Evolutionary conservation across 2,797 vertebrate species (phyloP).

Genomic region (Fistularia commersonii): DNA sequence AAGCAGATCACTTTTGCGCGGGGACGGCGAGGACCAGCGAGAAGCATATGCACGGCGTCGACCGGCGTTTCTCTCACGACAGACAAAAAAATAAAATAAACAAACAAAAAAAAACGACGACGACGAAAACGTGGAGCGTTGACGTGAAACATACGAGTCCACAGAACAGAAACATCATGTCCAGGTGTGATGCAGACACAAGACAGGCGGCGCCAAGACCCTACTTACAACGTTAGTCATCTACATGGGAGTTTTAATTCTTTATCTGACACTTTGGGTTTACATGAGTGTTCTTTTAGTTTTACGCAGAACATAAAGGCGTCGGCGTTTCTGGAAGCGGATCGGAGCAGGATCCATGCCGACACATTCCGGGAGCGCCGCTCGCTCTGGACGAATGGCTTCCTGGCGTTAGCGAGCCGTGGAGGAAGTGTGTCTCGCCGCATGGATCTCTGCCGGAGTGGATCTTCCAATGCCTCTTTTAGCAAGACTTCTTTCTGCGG

Average conservation of each 20-base stretch:
- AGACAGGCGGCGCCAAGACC: slow-evolving; percentile 54
- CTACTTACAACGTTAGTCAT: slow-evolving; percentile 63
- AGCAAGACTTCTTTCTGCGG: slow-evolving; percentile 44
- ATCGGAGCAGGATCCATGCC: slow-evolving; percentile 62
- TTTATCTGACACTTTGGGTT: background rate
- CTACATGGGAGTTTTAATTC: slow-evolving; percentile 40
- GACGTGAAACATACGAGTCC: slow-evolving; percentile 34
- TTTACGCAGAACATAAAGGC: background rate
- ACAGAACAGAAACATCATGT: slow-evolving; percentile 41
- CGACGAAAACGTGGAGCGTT: slow-evolving; percentile 39
- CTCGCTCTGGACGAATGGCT: slow-evolving; percentile 1
- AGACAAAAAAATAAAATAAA: slow-evolving; percentile 36
- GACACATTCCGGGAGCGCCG: slow-evolving; percentile 24
- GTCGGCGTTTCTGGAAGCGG: slow-evolving; percentile 38
- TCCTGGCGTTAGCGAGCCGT: slow-evolving; percentile 60
- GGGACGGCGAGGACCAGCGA: slow-evolving; percentile 34
- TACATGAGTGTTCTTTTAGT: slow-evolving; percentile 9
- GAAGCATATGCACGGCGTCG: slow-evolving; percentile 35
- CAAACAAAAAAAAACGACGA: no score
- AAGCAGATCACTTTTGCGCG: background rate
- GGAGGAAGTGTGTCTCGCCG: slow-evolving; percentile 49
- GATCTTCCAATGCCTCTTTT: slow-evolving; percentile 29
- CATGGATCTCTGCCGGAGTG: slow-evolving; percentile 68
- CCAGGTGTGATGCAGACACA: slow-evolving; percentile 48
- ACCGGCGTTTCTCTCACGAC: slow-evolving; percentile 32